phyloP scores from a whole-genome alignment of 2,113 vertebrate species.

The Xiphophorus maculatus region DNA sequence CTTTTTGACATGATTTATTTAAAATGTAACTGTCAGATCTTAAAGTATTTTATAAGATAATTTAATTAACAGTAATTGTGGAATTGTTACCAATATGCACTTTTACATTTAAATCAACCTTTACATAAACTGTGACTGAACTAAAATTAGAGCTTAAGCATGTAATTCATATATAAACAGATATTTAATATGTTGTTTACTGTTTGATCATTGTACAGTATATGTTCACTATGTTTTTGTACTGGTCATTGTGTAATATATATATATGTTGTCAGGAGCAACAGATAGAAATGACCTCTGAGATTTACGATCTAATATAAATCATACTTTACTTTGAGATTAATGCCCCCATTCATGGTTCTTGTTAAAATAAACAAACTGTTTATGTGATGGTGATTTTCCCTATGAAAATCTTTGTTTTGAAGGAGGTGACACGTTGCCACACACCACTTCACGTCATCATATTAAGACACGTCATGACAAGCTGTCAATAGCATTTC shows the following conservation, averaged over 20 bases:
- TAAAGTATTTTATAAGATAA: not conserved
- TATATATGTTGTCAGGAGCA: too few relatives aligned
- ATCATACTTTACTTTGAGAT: not conserved
- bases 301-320: not conserved
- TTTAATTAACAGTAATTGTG: not conserved
- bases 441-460: slow-evolving; percentile 10
- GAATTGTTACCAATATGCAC: not conserved
- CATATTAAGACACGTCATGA: slow-evolving; percentile 31
- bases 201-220: not conserved
- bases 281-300: not conserved
- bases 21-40: not conserved
- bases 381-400: not conserved
- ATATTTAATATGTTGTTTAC: not conserved
- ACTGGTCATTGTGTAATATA: not conserved
- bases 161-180: not conserved
- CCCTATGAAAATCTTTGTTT: slow-evolving; percentile 2
- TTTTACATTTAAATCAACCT: not conserved
- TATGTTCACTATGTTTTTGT: not conserved
- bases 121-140: not conserved
- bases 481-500: slow-evolving; percentile 49
- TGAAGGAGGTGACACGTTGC: slow-evolving; percentile 8
- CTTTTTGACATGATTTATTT: not conserved
- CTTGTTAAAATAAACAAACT: not conserved
- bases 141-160: not conserved
- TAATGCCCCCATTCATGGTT: not conserved